A percentile compares a stretch with the other conserved stretches of the same genome.
Evolutionary conservation across 1,140 invertebrate genomes (phyloP).

Genomic region (Cecropterus lyciades): DNA sequence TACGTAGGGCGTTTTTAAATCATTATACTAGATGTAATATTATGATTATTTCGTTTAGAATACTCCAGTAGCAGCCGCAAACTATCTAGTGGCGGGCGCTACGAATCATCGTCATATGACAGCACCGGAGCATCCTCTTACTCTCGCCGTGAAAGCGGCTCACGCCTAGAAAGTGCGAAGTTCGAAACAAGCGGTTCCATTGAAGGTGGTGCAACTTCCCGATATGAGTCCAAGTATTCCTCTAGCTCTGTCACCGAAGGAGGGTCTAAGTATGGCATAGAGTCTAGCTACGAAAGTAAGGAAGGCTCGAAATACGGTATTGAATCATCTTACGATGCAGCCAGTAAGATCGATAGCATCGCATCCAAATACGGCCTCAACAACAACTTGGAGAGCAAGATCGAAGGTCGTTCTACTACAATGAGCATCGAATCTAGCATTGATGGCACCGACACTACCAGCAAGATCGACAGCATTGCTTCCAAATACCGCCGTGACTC

Average conservation of each 20-base stretch:
- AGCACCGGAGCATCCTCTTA: conserved; percentile 61
- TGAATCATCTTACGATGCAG: conserved; percentile 45
- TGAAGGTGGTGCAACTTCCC: conserved; percentile 58
- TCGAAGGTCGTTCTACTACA: conserved; percentile 58
- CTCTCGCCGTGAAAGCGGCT: conserved; percentile 70
- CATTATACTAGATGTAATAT: too few species aligned
- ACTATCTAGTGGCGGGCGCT: conserved; percentile 79
- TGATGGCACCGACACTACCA: conserved; percentile 50
- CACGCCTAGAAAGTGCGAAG: conserved; percentile 59
- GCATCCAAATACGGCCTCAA: conserved; percentile 62
- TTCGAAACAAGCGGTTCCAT: conserved; percentile 59
- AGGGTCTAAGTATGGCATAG: conserved; percentile 63
- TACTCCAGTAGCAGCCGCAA: conserved; percentile 85
- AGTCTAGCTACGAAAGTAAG: conserved; percentile 57
- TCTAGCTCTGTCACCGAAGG: conserved; percentile 56
- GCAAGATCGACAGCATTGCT: conserved; percentile 70
- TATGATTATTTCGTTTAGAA: conserved; percentile 70
- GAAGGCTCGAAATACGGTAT: conserved; percentile 49
- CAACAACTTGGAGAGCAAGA: conserved; percentile 53
- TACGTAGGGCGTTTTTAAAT: too few species aligned
- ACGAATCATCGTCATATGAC: conserved; percentile 79
- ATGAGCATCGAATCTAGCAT: conserved; percentile 53
- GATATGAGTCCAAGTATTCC: conserved; percentile 70
- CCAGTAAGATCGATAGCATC: conserved; percentile 57
- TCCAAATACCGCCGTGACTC: conserved; percentile 67